These are phyloP conservation scores for Sebastes elongatus DNA, from an alignment of 2,797 vertebrate species.

Conservation along the genomic window DNA sequence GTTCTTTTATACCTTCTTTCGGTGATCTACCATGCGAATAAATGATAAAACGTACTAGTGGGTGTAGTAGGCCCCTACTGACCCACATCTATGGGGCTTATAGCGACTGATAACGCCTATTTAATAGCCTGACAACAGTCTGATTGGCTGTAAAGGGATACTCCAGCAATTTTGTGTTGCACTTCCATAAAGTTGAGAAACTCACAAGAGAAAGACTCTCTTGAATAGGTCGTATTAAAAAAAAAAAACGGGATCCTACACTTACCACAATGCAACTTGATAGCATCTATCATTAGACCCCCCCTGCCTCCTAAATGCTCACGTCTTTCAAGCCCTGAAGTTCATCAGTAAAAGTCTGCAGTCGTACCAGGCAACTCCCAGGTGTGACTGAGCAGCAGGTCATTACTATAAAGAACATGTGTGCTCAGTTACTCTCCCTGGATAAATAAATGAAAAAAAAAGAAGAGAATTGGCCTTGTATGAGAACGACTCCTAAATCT, in stretches of 20 bases:
- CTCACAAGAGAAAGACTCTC: not conserved
- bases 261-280: not conserved
- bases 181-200: not conserved
- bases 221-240: not conserved
- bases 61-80: no score
- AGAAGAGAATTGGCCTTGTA: slow-evolving; percentile 17
- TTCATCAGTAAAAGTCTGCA: not conserved
- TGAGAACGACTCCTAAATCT: slow-evolving; percentile 25
- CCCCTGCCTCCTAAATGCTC: not conserved
- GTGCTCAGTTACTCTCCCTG: slow-evolving; percentile 24
- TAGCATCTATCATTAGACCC: not conserved
- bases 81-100: no score
- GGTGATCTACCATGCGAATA: no score
- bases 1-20: no score
- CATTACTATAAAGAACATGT: slow-evolving; percentile 22
- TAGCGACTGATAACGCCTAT: no score
- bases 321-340: not conserved
- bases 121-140: no score
- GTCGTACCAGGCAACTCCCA: slow-evolving; percentile 9
- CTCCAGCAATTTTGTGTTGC: no score
- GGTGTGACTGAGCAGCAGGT: slow-evolving; percentile 40
- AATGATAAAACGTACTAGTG: no score
- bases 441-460: slow-evolving; percentile 43
- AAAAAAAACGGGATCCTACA: not conserved
- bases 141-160: not conserved